Conservation (phyloP, 92 coral and sea anemone genomes). For the Diadumene lineata region DNA sequence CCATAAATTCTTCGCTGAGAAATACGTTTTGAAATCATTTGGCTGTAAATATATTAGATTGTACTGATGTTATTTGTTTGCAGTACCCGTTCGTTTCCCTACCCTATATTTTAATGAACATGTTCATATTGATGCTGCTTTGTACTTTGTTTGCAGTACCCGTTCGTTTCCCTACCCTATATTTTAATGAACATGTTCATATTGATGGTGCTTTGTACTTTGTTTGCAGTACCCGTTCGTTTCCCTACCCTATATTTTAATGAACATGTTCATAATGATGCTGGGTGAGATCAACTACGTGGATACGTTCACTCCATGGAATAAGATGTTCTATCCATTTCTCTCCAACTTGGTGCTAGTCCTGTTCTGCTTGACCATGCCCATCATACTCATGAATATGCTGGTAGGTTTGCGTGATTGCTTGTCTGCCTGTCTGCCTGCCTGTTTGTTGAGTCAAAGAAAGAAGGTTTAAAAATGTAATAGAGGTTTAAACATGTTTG, state of each 20-base stretch:
- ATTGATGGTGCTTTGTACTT: not conserved
- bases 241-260: constrained; percentile 15
- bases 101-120: constrained; percentile 30
- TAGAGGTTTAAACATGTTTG: too few species aligned
- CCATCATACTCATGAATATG: constrained; percentile 71
- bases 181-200: not conserved
- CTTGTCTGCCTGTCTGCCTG: not conserved
- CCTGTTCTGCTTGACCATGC: constrained; percentile 61
- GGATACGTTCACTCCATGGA: constrained; percentile 60
- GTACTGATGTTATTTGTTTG: not conserved
- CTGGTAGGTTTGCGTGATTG: constrained; percentile 28
- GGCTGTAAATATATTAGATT: too few species aligned
- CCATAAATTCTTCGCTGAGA: too few species aligned
- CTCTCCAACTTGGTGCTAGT: constrained; percentile 45
- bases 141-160: not conserved
- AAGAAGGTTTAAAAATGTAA: not conserved
- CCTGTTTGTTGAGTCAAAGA: not conserved
- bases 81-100: constrained; percentile 23
- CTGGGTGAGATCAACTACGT: constrained; percentile 66
- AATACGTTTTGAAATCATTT: too few species aligned
- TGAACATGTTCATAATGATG: constrained; percentile 62
- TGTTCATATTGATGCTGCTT: constrained; percentile 52
- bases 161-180: not conserved
- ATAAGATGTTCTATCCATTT: constrained; percentile 25
- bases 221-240: constrained; percentile 18